Evolutionary conservation across 2,113 vertebrate species (phyloP), one percentile per base, ranked within the genome.

Genomic region (Sorex araneus): DNA sequence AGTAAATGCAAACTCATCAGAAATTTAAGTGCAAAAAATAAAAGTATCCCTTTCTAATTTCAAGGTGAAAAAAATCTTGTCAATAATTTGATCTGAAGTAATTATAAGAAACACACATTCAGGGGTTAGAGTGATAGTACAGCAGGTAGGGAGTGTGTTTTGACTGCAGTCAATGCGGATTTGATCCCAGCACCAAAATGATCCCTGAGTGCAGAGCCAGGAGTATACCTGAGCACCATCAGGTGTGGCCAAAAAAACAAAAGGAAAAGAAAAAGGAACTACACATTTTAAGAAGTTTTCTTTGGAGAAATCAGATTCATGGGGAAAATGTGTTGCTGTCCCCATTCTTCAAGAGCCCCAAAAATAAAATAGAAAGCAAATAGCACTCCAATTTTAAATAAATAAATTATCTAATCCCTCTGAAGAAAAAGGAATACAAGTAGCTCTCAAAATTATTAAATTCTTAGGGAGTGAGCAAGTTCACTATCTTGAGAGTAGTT

Each of bases 71-170:
- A 2, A 81, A 64, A 64, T 19, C 8, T 90, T 80, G 82, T 15
- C 45, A 67, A 45, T 75, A 34, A 30, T 70, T 88, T 93, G n/a
- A 85, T 79, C 12, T 81, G 30, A 90, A 93, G 2, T 67, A 94
- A 78, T 84, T 84, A 21, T 45, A 90, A 77, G 6, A 63, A 82
- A 71, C 23, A 60, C 1, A 60, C 6, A 60, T 23, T 21, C 57
- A 60, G 57, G 54, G 21, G 18, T 60, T 23, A 60, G 19, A 21
- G 18, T 23, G 18, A 50, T 50, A 50, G 47, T 50, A 50, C 18
- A 60, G 54, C 21, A 23, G 57, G 18, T 23, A 60, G 3, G 19
- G 18, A 60, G 57, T 7, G 4, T 60, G 18, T 4, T 6, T 60
- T 18, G 54, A 18, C 1, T 57, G 54, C 16, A 57, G 54, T 57